Base-by-base conservation (phyloP, 2,797 vertebrate genomes). In the Lithobates pipiens region DNA sequence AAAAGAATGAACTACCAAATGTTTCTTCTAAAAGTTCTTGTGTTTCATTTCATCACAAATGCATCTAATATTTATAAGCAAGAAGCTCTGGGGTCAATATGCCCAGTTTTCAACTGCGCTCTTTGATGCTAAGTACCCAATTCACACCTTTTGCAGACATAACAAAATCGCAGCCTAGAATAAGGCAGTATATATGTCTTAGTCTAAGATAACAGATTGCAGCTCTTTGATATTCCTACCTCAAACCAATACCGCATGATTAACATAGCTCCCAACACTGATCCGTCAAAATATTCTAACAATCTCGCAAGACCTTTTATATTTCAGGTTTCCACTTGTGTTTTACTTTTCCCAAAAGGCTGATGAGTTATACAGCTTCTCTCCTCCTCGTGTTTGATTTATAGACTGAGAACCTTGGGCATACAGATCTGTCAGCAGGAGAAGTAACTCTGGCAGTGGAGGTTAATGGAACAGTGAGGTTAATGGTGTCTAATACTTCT, bases 391-490 rank as follows among this genome's bases (percentile, higher is more conserved):
- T 61, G 74, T 81, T 86, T 86, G 80, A 83, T 87, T 83, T 83
- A 87, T 87, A 70, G 80, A 79, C 74, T 74, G 71, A 79, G 68
- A 75, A 79, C 72, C 69, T 74, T 75, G 63, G 57, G 54, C 80
- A 46, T 42, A 73, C 54, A 83, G 69, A 87, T 87, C 54, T 87
- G 65, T 83, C 80, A 83, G 74, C 74, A 73, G 78, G 27, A 86
- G 76, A 83, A 83, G 80, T 87, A 83, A 83, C 81, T 83, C 76
- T 70, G 71, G 80, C 81, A 36, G 54, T 87, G 85, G 85, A 87
- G 85, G 85, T 87, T 87, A 87, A 87, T 87, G 85, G 76, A 87
- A 87, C 80, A 83, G 85, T 73, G 83, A 87, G 85, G 85, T 87
- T 87, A 87, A 87, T 87, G 81, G 85, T 73, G 81, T 80, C 76